Evolutionary conservation across 2,797 vertebrate species (phyloP).

Genomic region (Cryptoblepharus egeriae): DNA sequence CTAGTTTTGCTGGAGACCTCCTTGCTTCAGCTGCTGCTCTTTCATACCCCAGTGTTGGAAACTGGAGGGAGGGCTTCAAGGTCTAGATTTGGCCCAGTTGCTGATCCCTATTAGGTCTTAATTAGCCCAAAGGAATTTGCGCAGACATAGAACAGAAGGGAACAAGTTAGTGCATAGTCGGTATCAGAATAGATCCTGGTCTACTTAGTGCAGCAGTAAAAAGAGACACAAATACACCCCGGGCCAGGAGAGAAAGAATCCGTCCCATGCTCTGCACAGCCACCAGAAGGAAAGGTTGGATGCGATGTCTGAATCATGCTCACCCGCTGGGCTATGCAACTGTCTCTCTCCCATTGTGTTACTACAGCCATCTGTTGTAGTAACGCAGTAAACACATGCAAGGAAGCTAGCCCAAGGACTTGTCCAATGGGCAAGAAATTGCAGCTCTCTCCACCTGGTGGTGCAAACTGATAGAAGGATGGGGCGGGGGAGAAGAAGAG

Average conservation of each 20-base stretch:
- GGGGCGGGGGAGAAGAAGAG: not conserved
- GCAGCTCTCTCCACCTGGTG: not conserved
- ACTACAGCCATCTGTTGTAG: constrained; percentile 4
- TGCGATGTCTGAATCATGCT: not conserved
- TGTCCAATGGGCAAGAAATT: not conserved
- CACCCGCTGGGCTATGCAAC: not conserved
- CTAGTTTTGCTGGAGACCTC: not conserved
- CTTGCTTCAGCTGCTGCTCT: not conserved
- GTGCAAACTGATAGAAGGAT: not conserved
- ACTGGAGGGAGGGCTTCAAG: not conserved
- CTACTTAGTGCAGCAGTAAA: not conserved
- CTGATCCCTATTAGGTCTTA: not conserved
- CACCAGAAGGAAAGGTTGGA: not conserved
- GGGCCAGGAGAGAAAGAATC: not conserved
- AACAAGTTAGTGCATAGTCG: not conserved
- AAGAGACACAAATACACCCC: not conserved
- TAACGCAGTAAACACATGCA: not conserved
- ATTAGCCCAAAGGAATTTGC: not conserved
- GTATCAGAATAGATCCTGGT: not conserved
- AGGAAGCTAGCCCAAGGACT: not conserved
- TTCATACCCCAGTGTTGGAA: not conserved
- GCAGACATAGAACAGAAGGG: not conserved
- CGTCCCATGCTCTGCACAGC: not conserved
- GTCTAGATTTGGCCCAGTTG: not conserved
- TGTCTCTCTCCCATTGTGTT: not conserved